Conservation (phyloP, 1,140 invertebrate genomes). For the Alviniconcha marisindica region DNA sequence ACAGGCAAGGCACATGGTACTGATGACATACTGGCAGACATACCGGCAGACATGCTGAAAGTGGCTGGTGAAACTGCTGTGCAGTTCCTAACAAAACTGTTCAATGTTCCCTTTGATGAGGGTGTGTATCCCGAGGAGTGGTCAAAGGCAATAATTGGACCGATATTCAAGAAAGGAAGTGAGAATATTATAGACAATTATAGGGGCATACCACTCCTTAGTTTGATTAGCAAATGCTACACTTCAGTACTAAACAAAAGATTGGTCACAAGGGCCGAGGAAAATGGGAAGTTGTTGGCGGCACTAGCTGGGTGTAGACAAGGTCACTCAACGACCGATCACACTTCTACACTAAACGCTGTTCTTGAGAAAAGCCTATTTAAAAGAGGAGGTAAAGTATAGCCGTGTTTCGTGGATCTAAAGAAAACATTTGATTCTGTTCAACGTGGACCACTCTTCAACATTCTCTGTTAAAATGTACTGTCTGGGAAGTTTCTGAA, state of each 20-base stretch:
- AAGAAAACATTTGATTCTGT: constrained; percentile 29
- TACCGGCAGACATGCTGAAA: constrained; percentile 7
- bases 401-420: constrained; percentile 24
- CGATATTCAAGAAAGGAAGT: constrained; percentile 27
- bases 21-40: not conserved
- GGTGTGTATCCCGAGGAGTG: constrained; percentile 4
- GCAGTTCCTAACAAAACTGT: constrained; percentile 6
- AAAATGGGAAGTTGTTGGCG: not conserved
- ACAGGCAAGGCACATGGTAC: not conserved
- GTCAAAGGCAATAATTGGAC: constrained; percentile 24
- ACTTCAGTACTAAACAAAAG: not conserved
- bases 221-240: not conserved
- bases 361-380: not conserved
- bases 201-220: constrained; percentile 3
- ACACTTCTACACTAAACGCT: not conserved
- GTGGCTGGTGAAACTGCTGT: not conserved
- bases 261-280: not conserved
- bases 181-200: constrained; percentile 5
- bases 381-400: not conserved
- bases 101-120: constrained; percentile 28
- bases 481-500: constrained; percentile 18
- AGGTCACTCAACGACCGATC: not conserved
- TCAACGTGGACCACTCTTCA: not conserved
- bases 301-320: not conserved
- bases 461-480: not conserved